Percentiles rank a stretch among this genome's conserved stretches.
Evolutionary conservation across 2,888 invertebrate species (phyloP).

Genomic region (Dione juno): DNA sequence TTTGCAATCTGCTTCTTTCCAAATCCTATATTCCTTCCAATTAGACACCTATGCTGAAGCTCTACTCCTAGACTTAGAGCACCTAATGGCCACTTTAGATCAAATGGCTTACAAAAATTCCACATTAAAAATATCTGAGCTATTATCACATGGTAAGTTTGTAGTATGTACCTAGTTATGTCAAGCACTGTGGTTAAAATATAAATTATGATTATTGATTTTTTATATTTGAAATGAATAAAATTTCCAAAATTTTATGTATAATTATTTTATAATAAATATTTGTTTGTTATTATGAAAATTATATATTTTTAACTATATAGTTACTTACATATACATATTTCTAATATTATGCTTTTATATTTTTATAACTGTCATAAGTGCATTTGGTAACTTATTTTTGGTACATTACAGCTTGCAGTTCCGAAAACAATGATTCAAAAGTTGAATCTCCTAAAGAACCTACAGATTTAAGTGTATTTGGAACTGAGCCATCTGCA

Average conservation of each 20-base stretch:
- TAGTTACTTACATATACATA: not conserved
- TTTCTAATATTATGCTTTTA: not conserved
- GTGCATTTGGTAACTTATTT: not conserved
- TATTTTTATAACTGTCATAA: not conserved
- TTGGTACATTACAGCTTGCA: constrained; percentile 70
- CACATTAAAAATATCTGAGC: constrained; percentile 80
- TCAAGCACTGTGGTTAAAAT: constrained; percentile 14
- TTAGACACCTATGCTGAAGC: constrained; percentile 82
- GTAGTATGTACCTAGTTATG: constrained; percentile 36
- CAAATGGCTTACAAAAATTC: constrained; percentile 83
- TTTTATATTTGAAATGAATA: not conserved
- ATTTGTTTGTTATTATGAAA: not conserved
- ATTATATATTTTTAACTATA: too few relatives aligned
- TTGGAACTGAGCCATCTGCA: constrained; percentile 61
- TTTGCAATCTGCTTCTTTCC: constrained; percentile 69
- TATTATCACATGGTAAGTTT: constrained; percentile 80
- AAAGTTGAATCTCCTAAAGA: constrained; percentile 53
- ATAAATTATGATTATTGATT: not conserved
- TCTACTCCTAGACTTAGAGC: constrained; percentile 82
- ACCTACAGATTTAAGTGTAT: constrained; percentile 66
- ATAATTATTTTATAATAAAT: not conserved
- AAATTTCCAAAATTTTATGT: not conserved
- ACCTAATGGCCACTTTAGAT: constrained; percentile 82
- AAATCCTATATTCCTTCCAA: constrained; percentile 52
- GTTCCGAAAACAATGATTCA: constrained; percentile 59